Base-by-base conservation (phyloP, 2,888 invertebrate species). In the Stictocephala bisonia region DNA sequence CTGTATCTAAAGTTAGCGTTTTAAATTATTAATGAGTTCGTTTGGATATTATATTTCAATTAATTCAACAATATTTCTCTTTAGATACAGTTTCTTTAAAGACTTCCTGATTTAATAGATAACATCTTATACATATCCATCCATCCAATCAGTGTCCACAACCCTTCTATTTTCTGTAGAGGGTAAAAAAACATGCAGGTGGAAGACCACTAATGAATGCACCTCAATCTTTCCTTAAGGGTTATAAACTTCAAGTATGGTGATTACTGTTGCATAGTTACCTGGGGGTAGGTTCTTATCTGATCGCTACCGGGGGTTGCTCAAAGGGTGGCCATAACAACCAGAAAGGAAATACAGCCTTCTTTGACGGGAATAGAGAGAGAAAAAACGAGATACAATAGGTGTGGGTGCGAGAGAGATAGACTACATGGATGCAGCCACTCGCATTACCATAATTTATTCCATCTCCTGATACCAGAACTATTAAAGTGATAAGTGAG, bases 401-500 rank as follows among this genome's bases (percentile, higher is more conserved):
- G 15, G 4, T 44, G 44, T 15, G 41, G 4, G 60, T 13, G 60
- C 3, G 24, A 35, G 60, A 7, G 60, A 60, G 58, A 31, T 3
- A 20, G 40, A 9, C 15, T 41, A 64, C 9, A 11, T 27, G 44
- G 64, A 44, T 18, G 64, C 44, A 29, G n/a, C 40, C 64, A 22
- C 11, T 26, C 27, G 15, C 26, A 64, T 64, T 64, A 40, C 2
- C 64, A 64, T 64, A 64, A 41, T 64, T 15, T 64, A 64, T 44
- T 15, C 4, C 64, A 22, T 40, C 60, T 40, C n/a, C 41, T 20
- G 24, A 44, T 41, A 26, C 40, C n/a, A 22, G 44, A 44, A 27
- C 44, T 27, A 64, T 64, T 64, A 64, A 9, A 44, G 64, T 64
- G 64, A 64, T 64, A 64, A 40, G 64, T 64, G 31, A n/a, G n/a